phyloP scores from a whole-genome alignment of 92 coral and sea anemone species.

The Palythoa grandiflora region DNA sequence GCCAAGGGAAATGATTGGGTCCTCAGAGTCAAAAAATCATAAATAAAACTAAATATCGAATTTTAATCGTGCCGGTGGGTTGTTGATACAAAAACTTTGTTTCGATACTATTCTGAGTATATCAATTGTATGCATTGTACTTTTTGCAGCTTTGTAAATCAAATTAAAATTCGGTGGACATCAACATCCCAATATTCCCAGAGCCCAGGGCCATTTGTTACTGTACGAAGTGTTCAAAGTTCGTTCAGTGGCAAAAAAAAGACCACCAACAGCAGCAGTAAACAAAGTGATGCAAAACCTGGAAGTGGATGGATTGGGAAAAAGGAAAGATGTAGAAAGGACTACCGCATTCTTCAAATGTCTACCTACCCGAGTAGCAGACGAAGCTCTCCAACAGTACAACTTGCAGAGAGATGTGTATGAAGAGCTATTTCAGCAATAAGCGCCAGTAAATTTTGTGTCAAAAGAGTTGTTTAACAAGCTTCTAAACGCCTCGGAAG shows the following conservation, averaged over 20 bases:
- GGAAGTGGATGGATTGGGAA: neutral
- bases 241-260: neutral
- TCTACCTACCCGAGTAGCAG: neutral
- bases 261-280: neutral
- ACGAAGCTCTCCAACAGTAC: neutral
- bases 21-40: too few species aligned
- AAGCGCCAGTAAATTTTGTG: neutral
- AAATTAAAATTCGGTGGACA: neutral
- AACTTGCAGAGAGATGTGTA: neutral
- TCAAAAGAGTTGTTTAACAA: constrained; percentile 7
- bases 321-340: neutral
- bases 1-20: too few species aligned
- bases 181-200: neutral
- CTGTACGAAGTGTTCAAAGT: constrained; percentile 5
- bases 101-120: too few species aligned
- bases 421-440: neutral
- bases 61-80: too few species aligned
- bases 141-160: neutral
- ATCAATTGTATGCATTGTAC: neutral
- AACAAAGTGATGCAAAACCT: neutral
- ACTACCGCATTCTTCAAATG: neutral
- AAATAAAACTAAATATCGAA: too few species aligned
- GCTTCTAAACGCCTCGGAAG: constrained; percentile 3
- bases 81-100: too few species aligned
- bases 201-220: neutral